Evolutionary conservation across 2,888 invertebrate species (phyloP).

Genomic region (Papilio gigon): DNA sequence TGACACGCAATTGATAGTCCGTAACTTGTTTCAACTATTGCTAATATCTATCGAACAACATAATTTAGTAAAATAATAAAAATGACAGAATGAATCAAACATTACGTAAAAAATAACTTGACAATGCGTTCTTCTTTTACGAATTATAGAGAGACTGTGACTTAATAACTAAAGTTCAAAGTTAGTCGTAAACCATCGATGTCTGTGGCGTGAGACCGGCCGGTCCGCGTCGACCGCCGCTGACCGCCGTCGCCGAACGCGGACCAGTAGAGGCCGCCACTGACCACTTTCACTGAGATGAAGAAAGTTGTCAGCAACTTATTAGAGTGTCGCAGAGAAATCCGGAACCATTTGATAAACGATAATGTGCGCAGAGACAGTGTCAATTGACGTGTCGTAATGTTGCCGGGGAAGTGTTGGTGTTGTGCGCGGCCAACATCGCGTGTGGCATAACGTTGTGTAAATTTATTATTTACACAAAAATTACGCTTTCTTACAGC

Average conservation of each 20-base stretch:
- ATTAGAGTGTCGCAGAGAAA: conserved; percentile 42
- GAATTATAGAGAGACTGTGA: background rate
- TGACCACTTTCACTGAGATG: conserved; percentile 49
- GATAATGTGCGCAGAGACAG: conserved; percentile 40
- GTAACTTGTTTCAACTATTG: too few relatives aligned
- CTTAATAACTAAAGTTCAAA: conserved; percentile 17
- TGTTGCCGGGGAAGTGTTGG: conserved; percentile 2
- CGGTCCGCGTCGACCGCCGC: conserved; percentile 43
- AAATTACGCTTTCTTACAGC: too few relatives aligned
- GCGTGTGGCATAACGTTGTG: background rate
- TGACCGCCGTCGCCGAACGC: conserved; percentile 29
- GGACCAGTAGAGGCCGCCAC: conserved; percentile 39
- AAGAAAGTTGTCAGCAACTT: conserved; percentile 47
- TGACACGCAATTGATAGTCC: too few relatives aligned
- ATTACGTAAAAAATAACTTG: background rate
- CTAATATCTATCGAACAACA: too few relatives aligned
- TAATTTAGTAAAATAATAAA: too few relatives aligned
- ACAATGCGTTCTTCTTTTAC: background rate
- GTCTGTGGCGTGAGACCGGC: conserved; percentile 8
- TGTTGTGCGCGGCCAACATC: background rate
- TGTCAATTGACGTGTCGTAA: conserved; percentile 30
- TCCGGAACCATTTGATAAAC: conserved; percentile 44
- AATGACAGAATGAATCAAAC: background rate
- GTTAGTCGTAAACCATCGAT: background rate
- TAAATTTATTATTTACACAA: background rate